A percentile compares a stretch with the other conserved stretches of the same genome.
Conservation (phyloP, 2,113 vertebrate species). For the Aramus guarauna region DNA sequence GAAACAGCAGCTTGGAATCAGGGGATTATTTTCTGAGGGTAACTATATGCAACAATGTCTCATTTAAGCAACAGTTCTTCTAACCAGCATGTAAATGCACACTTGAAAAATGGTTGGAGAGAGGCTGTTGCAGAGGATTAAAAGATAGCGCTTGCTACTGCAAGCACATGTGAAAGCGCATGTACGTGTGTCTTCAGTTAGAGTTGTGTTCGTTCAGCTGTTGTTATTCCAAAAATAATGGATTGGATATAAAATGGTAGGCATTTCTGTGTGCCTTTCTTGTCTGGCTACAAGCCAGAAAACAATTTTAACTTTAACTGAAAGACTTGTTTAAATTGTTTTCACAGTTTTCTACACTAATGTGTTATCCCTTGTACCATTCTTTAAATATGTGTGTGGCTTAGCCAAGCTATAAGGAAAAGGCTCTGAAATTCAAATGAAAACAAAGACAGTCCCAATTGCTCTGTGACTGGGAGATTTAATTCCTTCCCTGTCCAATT, state of each 20-base stretch:
- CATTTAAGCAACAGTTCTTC: neutral
- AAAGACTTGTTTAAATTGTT: conserved; percentile 6
- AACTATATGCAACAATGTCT: neutral
- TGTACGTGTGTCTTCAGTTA: neutral
- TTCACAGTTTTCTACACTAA: neutral
- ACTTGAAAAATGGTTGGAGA: neutral
- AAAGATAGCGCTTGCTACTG: neutral
- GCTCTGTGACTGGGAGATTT: neutral
- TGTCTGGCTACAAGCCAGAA: neutral
- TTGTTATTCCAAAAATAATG: conserved; percentile 8
- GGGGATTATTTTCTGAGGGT: neutral
- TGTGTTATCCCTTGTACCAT: neutral
- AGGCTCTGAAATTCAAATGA: neutral
- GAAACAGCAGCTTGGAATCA: neutral
- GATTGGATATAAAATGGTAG: neutral
- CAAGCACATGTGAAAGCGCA: neutral
- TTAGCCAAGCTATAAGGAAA: neutral
- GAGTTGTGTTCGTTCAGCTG: neutral
- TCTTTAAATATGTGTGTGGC: neutral
- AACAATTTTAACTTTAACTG: conserved; percentile 13
- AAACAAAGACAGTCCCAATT: neutral
- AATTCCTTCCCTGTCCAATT: neutral
- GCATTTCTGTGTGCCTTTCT: neutral
- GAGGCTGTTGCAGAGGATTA: neutral
- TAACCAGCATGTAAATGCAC: neutral